Evolutionary conservation across 30 jellyfish, hydroid and myxozoan species (phyloP), one percentile per base, ranked within the genome.

Genomic region (Nemopilema nomurai): DNA sequence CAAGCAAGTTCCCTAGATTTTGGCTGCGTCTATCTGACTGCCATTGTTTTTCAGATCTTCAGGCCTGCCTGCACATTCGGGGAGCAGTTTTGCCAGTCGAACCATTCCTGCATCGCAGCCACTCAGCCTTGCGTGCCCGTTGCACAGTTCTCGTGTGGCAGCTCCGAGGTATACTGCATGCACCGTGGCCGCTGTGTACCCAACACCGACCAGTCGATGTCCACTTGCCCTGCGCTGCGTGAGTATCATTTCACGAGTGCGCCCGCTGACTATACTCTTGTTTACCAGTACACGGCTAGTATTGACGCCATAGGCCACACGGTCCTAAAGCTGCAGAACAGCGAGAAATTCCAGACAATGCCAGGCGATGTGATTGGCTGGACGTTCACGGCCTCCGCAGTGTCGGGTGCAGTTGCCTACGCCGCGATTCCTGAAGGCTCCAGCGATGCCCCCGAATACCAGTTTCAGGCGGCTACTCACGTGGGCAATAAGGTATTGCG

Each of bases 311-410:
- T 72, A 0, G 97, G 97, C 13, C 97, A 80, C 31, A 81, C 30
- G 49, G 79, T 89, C 72, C 3, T 94, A 22, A 57, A 79, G 51
- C 79, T 89, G 81, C 52, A 84, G n/a, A 51, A 53, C 18, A 8
- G 78, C 29, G 89, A 90, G 1, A 76, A 29, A 77, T 78, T 95
- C 29, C 66, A 22, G 8, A 96, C 96, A 9, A 76, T 18, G 62
- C 87, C 92, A 6, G 98, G 97, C 21, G 98, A 95, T 78, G 91
- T 95, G n/a, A n/a, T 95, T 67, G 99, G 99, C 16, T 95, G 95
- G 96, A 71, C 97, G 17, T 80, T 26, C 29, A 9, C 89, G 51
- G 80, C 83, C 49, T 25, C 50, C 16, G 49, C 82, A 27, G 89
- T 77, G 16, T 91, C 97, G 3, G 91, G 92, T 30, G 85, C 75